These are phyloP conservation scores for Prosopocoilus inquinatus DNA, from an alignment of 2,888 invertebrate species.

Conservation along the genomic window DNA sequence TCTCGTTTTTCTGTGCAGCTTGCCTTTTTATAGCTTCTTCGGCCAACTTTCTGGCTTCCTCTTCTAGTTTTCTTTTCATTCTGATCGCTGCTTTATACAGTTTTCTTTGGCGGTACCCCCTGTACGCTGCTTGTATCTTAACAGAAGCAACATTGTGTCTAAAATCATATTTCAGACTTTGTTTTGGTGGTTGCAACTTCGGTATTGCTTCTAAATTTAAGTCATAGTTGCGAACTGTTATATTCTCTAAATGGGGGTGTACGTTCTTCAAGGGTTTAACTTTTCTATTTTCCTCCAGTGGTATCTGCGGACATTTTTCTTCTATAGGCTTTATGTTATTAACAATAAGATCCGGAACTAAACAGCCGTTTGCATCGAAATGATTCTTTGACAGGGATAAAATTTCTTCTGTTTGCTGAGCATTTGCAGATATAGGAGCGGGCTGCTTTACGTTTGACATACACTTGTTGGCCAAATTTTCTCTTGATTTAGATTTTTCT, in stretches of 20 bases:
- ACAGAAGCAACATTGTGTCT: slow-evolving; percentile 23
- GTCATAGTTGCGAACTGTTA: not conserved
- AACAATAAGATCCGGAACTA: slow-evolving; percentile 12
- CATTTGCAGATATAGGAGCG: not conserved
- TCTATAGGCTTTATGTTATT: slow-evolving; percentile 3
- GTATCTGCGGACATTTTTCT: too few species aligned
- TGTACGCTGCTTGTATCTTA: slow-evolving; percentile 36
- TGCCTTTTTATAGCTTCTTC: not conserved
- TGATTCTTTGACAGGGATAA: not conserved
- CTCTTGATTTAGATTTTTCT: slow-evolving; percentile 36
- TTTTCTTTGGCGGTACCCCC: slow-evolving; percentile 32
- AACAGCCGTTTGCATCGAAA: not conserved
- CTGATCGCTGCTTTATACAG: slow-evolving; percentile 10
- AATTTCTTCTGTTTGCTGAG: too few species aligned
- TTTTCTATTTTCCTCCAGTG: slow-evolving; percentile 37
- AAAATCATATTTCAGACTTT: not conserved
- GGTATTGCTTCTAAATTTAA: slow-evolving; percentile 1
- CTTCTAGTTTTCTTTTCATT: slow-evolving; percentile 24
- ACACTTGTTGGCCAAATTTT: slow-evolving; percentile 12
- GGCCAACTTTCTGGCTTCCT: not conserved
- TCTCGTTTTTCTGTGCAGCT: not conserved
- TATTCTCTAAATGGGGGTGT: slow-evolving; percentile 1
- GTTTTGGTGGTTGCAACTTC: not conserved
- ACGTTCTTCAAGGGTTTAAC: slow-evolving; percentile 33
- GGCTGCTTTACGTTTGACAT: not conserved